phyloP scores from a whole-genome alignment of 92 coral and sea anemone genomes.

The Galaxea fascicularis region DNA sequence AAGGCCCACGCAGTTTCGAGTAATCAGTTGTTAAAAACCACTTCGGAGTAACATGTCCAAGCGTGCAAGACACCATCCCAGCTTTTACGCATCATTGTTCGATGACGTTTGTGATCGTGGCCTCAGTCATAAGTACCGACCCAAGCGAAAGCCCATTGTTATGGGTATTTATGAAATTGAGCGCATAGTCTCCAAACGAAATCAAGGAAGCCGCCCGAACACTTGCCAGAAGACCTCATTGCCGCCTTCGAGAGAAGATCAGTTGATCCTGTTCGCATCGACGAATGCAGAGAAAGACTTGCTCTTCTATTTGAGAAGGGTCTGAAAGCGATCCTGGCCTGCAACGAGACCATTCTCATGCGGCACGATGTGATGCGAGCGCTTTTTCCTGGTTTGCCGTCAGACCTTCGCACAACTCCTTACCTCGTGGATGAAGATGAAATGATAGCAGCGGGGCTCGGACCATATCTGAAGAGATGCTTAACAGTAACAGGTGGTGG shows the following conservation, averaged over 20 bases:
- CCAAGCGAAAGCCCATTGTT: too few species aligned
- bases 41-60: too few species aligned
- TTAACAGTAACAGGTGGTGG: conserved; percentile 53
- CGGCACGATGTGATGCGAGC: not conserved
- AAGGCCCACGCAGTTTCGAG: not conserved
- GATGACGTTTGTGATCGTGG: too few species aligned
- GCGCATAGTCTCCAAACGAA: too few species aligned
- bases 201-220: conserved; percentile 45
- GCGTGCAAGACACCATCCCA: too few species aligned
- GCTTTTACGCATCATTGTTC: too few species aligned
- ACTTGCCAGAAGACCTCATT: not conserved
- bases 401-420: not conserved
- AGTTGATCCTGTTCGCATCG: conserved; percentile 4
- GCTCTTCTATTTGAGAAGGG: conserved; percentile 17
- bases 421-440: not conserved
- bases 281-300: conserved; percentile 9
- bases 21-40: too few species aligned
- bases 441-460: conserved; percentile 35
- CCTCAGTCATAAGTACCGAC: too few species aligned
- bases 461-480: conserved; percentile 23
- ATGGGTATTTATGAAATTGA: too few species aligned
- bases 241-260: not conserved
- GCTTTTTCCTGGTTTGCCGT: not conserved
- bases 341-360: conserved; percentile 2
- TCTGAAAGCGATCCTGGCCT: not conserved